Base-by-base conservation (phyloP, 2,113 vertebrate species). In the Jacana jacana region DNA sequence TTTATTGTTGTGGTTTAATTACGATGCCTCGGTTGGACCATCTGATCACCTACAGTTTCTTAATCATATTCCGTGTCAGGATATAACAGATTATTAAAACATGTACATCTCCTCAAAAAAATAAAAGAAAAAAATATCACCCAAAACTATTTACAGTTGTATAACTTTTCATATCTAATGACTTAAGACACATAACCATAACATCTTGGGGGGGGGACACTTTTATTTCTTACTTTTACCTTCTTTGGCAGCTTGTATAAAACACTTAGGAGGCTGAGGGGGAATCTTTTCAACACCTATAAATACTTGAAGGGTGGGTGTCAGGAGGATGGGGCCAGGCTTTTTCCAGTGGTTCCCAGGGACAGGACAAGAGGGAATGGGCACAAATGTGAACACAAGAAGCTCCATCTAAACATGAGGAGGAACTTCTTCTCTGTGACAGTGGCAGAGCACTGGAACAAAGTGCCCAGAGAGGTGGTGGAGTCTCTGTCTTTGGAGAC, bases 131-230 rank as follows among this genome's bases (percentile, higher is more conserved):
- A 8, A 48, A 9, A 42, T 8, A 10, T 42, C 10, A 42, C 40
- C 52, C 19, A 37, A 8, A 13, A 44, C 9, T 16, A 11, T 8
- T n/a, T 4, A 10, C 6, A 4, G 20, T 35, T 3, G 0, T 6
- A 3, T 11, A 9, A 44, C 66, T 78, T 58, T 27, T 16, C 3
- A 3, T 7, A 9, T 40, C 4, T 81, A 28, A 54, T 0, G 2
- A 30, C 54, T 44, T 16, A 22, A 61, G 23, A 13, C 31, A 18
- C 7, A 4, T 17, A 76, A 4, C 9, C 46, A 8, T 35, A 77
- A 10, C 4, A 10, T 11, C 15, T 33, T 33, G 44, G 10, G 0
- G 0, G 4, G 18, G 15, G 11, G 42, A 11, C 13, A 2, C 14
- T 78, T 93, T 94, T 1, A 6, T 81, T 66, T 69, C 44, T 2